Evolutionary conservation across 2,113 vertebrate species (phyloP).

Genomic region (Lamprologus callipterus): DNA sequence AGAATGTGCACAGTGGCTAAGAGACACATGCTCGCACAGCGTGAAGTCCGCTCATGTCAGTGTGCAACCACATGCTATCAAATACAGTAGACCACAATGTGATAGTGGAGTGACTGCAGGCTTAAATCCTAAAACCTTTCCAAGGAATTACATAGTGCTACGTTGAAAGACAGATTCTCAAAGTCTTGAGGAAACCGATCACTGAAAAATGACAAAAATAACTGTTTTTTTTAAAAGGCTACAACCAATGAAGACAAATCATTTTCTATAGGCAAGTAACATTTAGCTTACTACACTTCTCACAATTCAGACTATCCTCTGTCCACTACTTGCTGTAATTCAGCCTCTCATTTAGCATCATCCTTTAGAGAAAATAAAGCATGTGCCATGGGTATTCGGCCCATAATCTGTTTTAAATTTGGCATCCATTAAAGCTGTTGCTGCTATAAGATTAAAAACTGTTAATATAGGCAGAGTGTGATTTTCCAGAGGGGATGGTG

Average conservation of each 20-base stretch:
- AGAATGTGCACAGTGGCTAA: background rate
- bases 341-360: background rate
- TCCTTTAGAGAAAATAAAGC: background rate
- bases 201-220: background rate
- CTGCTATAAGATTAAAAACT: background rate
- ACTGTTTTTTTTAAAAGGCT: fast-evolving
- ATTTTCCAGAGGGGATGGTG: background rate
- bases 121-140: background rate
- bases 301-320: background rate
- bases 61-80: background rate
- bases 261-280: background rate
- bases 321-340: background rate
- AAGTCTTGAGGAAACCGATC: background rate
- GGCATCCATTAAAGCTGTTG: background rate
- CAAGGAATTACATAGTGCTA: background rate
- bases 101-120: background rate
- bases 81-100: background rate
- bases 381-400: background rate
- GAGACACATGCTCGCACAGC: constrained; percentile 43
- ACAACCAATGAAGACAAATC: background rate
- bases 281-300: background rate
- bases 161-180: background rate
- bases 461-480: background rate
- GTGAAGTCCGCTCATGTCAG: constrained; percentile 6
- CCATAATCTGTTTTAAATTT: background rate